Evolutionary conservation across 2,113 vertebrate genomes (phyloP).

Genomic region (Phaethornis superciliosus): DNA sequence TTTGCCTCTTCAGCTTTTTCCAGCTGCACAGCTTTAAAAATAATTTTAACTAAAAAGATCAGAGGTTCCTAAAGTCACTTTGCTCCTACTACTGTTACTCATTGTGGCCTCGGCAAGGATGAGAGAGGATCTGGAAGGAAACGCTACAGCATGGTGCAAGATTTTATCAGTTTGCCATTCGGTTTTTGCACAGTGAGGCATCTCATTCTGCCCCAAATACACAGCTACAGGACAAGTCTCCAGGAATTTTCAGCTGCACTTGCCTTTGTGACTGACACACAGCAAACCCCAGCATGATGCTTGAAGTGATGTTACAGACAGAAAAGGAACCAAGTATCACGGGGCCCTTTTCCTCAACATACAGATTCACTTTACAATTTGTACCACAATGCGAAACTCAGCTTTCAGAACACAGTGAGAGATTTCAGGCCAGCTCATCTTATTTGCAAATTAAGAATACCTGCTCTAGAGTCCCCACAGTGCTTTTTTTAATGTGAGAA

Average conservation of each 20-base stretch:
- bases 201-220: neutral
- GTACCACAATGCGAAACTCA: neutral
- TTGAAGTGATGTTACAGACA: neutral
- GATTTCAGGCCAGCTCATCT: neutral
- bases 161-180: neutral
- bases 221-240: neutral
- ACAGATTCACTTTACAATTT: neutral
- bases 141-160: neutral
- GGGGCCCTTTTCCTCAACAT: neutral
- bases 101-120: neutral
- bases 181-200: neutral
- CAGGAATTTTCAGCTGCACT: neutral
- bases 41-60: neutral
- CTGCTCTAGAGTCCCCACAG: neutral
- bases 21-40: neutral
- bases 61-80: neutral
- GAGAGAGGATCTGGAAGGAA: neutral
- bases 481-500: neutral
- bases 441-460: neutral
- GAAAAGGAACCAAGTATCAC: neutral
- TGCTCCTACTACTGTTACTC: neutral
- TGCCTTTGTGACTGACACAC: neutral
- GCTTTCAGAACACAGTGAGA: neutral
- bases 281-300: neutral
- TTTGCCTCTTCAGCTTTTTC: neutral